A percentile compares a stretch with the other conserved stretches of the same genome.
Conservation (phyloP, 2,113 vertebrate genomes). For the Nannobrachium achirus region DNA sequence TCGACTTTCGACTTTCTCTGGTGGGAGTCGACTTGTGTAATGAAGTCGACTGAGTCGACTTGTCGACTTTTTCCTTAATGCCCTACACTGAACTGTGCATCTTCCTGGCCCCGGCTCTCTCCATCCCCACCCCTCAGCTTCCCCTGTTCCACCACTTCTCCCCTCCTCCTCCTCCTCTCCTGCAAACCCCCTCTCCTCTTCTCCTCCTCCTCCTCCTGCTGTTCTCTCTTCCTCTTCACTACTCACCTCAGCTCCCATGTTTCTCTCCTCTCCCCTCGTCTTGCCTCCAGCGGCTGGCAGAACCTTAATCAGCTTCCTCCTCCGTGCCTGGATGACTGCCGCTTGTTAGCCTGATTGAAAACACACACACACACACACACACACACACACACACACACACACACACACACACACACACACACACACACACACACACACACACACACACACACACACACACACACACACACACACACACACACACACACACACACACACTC, state of each 20-base stretch:
- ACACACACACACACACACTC: slow-evolving; percentile 54
- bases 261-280: slow-evolving; percentile 27
- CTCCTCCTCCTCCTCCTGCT: slow-evolving; percentile 24
- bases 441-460: slow-evolving; percentile 13
- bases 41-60: too few species aligned
- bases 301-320: slow-evolving; percentile 91
- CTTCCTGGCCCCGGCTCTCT: slow-evolving; percentile 8
- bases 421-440: slow-evolving; percentile 27
- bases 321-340: slow-evolving; percentile 88
- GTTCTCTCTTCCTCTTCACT: slow-evolving; percentile 52
- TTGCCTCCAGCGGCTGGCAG: slow-evolving; percentile 89
- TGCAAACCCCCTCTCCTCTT: slow-evolving; percentile 6
- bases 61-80: too few species aligned
- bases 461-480: too few species aligned
- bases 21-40: too few species aligned
- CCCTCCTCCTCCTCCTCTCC: slow-evolving; percentile 27
- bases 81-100: too few species aligned
- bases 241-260: not conserved
- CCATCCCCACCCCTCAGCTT: slow-evolving; percentile 59
- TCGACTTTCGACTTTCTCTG: too few species aligned
- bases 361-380: slow-evolving; percentile 50
- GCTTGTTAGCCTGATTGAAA: slow-evolving; percentile 94
- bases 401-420: slow-evolving; percentile 17
- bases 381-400: slow-evolving; percentile 21
- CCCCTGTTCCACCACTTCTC: slow-evolving; percentile 15